Conservation (phyloP, 2,797 vertebrate genomes). For the Helarctos malayanus region DNA sequence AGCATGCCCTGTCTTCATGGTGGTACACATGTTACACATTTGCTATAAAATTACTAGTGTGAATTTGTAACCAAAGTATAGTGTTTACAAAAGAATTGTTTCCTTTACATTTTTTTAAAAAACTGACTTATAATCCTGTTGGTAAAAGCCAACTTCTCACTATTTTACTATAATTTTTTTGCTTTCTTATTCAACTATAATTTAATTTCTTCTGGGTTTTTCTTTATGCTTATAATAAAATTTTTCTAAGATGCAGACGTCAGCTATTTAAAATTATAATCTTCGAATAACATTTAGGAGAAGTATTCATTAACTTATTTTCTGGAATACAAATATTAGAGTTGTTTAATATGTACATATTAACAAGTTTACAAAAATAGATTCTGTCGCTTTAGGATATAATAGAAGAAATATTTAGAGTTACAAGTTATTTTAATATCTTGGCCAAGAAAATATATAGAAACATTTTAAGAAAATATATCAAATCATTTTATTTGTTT, state of each 20-base stretch:
- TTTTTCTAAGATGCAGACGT: constrained; percentile 11
- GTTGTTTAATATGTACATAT: constrained; percentile 54
- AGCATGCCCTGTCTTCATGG: constrained; percentile 60
- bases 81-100: constrained; percentile 48
- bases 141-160: constrained; percentile 35
- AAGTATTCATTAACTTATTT: constrained; percentile 50
- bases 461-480: constrained; percentile 82
- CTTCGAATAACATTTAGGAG: constrained; percentile 20
- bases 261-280: constrained; percentile 61
- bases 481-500: constrained; percentile 79
- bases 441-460: constrained; percentile 60
- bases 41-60: constrained; percentile 70
- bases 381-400: constrained; percentile 53
- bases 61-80: constrained; percentile 73
- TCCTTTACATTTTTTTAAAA: background rate
- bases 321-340: constrained; percentile 51
- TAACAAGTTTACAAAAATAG: constrained; percentile 71
- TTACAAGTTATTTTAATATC: constrained; percentile 69
- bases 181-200: constrained; percentile 13
- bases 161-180: constrained; percentile 30
- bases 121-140: constrained; percentile 38
- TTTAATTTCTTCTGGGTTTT: background rate
- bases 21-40: constrained; percentile 69
- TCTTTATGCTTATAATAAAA: background rate
- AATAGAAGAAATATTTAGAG: constrained; percentile 65